Evolutionary conservation across 2,113 vertebrate species (phyloP), one percentile per base, ranked within the genome.

Genomic region (Dicaeum eximium): DNA sequence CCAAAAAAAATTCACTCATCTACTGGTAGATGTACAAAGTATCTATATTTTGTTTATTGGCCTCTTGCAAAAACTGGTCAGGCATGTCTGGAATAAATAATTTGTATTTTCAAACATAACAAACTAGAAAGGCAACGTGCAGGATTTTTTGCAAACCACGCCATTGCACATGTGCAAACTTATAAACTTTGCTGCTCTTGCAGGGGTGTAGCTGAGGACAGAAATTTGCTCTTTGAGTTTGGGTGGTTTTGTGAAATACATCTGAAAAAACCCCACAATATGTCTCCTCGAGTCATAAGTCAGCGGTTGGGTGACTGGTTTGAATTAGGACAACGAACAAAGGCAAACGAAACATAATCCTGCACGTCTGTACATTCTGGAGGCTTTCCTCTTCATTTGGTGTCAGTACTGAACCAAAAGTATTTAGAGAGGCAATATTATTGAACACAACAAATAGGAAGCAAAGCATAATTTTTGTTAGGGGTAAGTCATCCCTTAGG

Each of bases 271-370:
- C 4, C n/a, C 65, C 54, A 78, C 51, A 80, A 3, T 57, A 58
- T 71, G 86, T 75, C 86, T 96, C 95, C 82, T 86, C 38, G 21
- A 96, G 86, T 78, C 80, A 17, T 69, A 94, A 96, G 65, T 74
- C 82, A 94, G 92, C 0, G 13, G 69, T 57, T 92, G 82, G 48
- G 60, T 83, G 90, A 27, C 96, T 96, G 95, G 82, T 96, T 97
- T 95, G 88, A 97, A 96, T 96, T 97, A 96, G 83, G 86, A 60
- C 82, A 71, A 54, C 0, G 75, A 94, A 90, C 83, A 94, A 92
- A 93, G 96, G 93, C 88, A 96, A 95, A 95, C 1, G 95, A 97
- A 97, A 97, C 60, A 57, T 94, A 97, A 97, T 82, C 93, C 92
- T 93, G 69, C 60, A 24, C 1, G 89, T 94, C 95, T 97, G 90